A percentile compares a stretch with the other conserved stretches of the same genome.
Evolutionary conservation across 2,113 vertebrate genomes (phyloP).

Genomic region (Corythaixoides concolor): DNA sequence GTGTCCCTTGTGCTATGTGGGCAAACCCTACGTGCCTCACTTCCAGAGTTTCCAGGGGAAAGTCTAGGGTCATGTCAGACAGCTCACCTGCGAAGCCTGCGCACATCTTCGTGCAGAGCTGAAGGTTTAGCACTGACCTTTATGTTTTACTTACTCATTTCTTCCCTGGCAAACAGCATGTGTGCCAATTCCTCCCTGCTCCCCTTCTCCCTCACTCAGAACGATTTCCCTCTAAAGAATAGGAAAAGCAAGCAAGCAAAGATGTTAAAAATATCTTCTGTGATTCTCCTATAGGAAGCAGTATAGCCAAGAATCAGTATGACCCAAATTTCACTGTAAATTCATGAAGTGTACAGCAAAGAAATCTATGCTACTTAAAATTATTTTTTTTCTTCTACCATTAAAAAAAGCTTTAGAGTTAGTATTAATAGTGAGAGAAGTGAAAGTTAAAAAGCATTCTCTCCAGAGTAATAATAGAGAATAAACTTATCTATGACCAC

Average conservation of each 20-base stretch:
- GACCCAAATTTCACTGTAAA: neutral
- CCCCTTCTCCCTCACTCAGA: neutral
- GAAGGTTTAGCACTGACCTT: neutral
- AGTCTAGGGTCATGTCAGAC: neutral
- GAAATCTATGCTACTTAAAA: neutral
- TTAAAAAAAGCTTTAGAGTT: neutral
- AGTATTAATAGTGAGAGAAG: neutral
- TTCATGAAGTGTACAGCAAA: neutral
- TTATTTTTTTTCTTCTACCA: neutral
- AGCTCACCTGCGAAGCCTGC: neutral
- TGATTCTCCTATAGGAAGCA: neutral
- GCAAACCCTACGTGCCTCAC: neutral
- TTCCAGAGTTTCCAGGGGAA: neutral
- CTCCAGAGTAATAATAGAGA: neutral
- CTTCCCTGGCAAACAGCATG: neutral
- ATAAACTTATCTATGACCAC: neutral
- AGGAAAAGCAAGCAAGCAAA: neutral
- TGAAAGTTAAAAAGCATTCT: neutral
- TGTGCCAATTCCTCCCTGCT: neutral
- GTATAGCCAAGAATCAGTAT: neutral
- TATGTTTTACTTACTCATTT: neutral
- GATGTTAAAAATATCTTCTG: neutral
- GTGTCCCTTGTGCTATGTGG: neutral
- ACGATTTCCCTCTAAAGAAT: neutral
- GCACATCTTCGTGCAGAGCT: neutral